Evolutionary conservation across 2,797 vertebrate species (phyloP), one percentile per base, ranked within the genome.

Genomic region (Pachyuromys duprasi): DNA sequence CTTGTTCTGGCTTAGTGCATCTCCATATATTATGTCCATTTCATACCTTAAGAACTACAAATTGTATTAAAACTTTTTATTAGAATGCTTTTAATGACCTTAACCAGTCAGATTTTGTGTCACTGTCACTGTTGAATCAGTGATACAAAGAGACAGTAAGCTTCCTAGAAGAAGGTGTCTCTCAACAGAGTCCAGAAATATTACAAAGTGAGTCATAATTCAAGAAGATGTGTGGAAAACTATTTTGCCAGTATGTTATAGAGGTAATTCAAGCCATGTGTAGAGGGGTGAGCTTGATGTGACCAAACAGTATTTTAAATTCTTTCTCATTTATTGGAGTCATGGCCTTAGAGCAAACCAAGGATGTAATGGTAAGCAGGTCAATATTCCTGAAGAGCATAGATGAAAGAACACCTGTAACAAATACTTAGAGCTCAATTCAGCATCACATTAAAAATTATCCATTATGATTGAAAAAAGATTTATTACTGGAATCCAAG

Each of bases 111-210:
- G 62, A 39, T 94, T 70, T 45, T 82, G 7, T 78, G 49, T 78
- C 93, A 93, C 91, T 78, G 49, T 26, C 28, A 60, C 39, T 76
- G 79, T 18, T 33, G 63, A 8, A 7, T 93, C 45, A 72, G n/a
- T 93, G n/a, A 53, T 95, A 84, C 24, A 88, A 74, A 14, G 18
- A 95, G 14, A 55, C 13, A 86, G 17, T 55, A 69, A 28, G 31
- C 89, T 95, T 97, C 42, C 80, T 86, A 65, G 60, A 91, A 89
- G 24, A 55, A 91, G 86, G 14, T 57, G 15, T 42, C 20, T 79
- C 26, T 42, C 70, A 45, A 65, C 45, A 55, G 80, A 69, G 26
- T 93, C 45, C 62, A 93, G 24, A 89, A n/a, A 89, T 86, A 79
- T 45, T 89, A 75, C 63, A 17, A 26, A 28, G 36, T 94, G 9